Conservation (phyloP, 2,888 invertebrate species). For the Agelastica alni region DNA sequence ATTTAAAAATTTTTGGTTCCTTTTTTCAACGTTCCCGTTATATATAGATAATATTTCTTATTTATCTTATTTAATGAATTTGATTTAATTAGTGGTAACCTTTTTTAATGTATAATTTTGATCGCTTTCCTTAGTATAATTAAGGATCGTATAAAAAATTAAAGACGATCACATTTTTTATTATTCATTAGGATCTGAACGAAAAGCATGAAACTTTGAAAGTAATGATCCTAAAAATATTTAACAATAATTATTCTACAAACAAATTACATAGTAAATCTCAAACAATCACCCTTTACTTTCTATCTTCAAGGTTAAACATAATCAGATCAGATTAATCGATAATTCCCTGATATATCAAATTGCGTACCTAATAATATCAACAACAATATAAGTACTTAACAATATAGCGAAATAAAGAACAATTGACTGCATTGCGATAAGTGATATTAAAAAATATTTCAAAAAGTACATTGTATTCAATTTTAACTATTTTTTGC, state of each 20-base stretch:
- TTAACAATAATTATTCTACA: conserved; percentile 23
- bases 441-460: conserved; percentile 21
- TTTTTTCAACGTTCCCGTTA: too few relatives aligned
- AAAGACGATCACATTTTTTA: too few relatives aligned
- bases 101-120: too few relatives aligned
- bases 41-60: too few relatives aligned
- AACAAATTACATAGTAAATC: conserved; percentile 19
- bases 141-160: too few relatives aligned
- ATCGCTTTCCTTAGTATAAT: too few relatives aligned
- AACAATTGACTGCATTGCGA: conserved; percentile 20
- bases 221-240: conserved; percentile 16
- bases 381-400: conserved; percentile 39
- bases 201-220: too few relatives aligned
- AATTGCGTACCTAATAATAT: conserved; percentile 34
- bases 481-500: too few relatives aligned
- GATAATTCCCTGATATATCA: conserved; percentile 39
- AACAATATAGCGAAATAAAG: conserved; percentile 28
- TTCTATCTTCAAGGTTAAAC: conserved; percentile 31
- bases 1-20: too few relatives aligned
- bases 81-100: too few relatives aligned
- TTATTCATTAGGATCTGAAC: too few relatives aligned
- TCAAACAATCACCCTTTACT: conserved; percentile 19
- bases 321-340: conserved; percentile 30
- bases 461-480: neutral
- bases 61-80: too few relatives aligned